These are phyloP conservation scores for Zosterops borbonicus DNA, from an alignment of 2,113 vertebrate genomes.

Conservation along the genomic window DNA sequence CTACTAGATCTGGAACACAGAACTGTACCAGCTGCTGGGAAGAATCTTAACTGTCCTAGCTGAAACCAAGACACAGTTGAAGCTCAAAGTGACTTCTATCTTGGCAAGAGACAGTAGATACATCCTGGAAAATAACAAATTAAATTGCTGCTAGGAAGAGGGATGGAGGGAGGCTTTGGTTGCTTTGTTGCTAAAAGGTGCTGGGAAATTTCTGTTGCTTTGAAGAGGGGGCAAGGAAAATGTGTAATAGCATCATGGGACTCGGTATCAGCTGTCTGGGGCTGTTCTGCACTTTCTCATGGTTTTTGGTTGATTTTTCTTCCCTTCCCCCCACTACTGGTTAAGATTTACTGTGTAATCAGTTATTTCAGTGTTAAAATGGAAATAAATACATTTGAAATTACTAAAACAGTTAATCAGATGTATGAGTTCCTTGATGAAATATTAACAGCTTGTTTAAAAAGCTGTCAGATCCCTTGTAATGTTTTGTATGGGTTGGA, in stretches of 20 bases:
- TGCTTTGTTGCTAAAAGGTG: background rate
- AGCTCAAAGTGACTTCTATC: background rate
- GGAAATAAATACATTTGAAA: background rate
- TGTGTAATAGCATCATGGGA: background rate
- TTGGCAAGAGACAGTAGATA: background rate
- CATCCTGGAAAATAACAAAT: background rate
- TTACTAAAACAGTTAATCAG: background rate
- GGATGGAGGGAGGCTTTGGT: background rate
- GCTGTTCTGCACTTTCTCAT: background rate
- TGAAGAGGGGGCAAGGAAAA: background rate
- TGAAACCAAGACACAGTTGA: background rate
- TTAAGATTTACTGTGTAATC: background rate
- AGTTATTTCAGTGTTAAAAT: background rate
- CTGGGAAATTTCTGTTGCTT: background rate
- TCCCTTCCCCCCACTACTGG: fast-evolving
- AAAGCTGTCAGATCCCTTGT: background rate
- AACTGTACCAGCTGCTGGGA: background rate
- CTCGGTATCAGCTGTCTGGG: background rate
- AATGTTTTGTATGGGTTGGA: background rate
- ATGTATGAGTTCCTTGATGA: background rate
- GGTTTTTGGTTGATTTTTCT: background rate
- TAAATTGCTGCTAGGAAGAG: background rate
- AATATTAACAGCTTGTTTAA: background rate
- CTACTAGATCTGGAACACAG: background rate
- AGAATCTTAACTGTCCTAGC: background rate